Conservation (phyloP, 2,113 vertebrate species). For the Corythornis madagascariensis region DNA sequence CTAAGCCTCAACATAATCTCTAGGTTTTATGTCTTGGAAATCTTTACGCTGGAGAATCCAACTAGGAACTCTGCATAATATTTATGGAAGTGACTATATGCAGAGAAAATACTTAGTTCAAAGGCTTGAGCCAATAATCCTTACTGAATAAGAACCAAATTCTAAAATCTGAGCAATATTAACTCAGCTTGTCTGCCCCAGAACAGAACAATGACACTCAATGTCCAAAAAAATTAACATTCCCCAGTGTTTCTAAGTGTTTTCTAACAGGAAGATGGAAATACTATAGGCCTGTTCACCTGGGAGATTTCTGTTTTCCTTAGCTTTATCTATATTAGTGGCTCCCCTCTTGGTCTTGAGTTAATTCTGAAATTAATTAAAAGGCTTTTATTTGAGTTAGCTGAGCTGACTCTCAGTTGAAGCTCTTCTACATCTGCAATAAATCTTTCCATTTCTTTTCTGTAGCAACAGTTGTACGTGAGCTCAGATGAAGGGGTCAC, state of each 20-base stretch:
- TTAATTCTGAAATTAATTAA: slow-evolving; percentile 29
- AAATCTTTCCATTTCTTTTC: slow-evolving; percentile 35
- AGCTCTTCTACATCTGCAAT: slow-evolving; percentile 25
- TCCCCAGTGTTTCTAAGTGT: not conserved
- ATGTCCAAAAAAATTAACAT: slow-evolving; percentile 25
- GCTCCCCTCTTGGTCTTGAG: not conserved
- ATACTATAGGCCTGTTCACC: slow-evolving; percentile 21
- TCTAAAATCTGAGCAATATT: slow-evolving; percentile 53
- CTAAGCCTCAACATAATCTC: not conserved
- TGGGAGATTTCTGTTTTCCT: slow-evolving; percentile 54
- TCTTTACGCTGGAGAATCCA: not conserved
- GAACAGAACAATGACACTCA: slow-evolving; percentile 48
- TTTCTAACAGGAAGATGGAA: slow-evolving; percentile 47
- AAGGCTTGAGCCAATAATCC: slow-evolving; percentile 24
- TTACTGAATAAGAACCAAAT: not conserved
- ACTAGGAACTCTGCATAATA: not conserved
- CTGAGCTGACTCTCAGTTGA: not conserved
- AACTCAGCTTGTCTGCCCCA: not conserved
- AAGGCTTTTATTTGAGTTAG: not conserved
- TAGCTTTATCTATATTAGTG: slow-evolving; percentile 10
- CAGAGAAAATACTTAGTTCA: slow-evolving; percentile 34
- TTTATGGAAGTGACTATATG: slow-evolving; percentile 19
- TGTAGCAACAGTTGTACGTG: slow-evolving; percentile 95
- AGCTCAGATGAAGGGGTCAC: slow-evolving; percentile 93
- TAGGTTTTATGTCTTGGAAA: slow-evolving; percentile 1